Evolutionary conservation across 1,140 invertebrate genomes (phyloP).

Genomic region (Bombus pascuorum): DNA sequence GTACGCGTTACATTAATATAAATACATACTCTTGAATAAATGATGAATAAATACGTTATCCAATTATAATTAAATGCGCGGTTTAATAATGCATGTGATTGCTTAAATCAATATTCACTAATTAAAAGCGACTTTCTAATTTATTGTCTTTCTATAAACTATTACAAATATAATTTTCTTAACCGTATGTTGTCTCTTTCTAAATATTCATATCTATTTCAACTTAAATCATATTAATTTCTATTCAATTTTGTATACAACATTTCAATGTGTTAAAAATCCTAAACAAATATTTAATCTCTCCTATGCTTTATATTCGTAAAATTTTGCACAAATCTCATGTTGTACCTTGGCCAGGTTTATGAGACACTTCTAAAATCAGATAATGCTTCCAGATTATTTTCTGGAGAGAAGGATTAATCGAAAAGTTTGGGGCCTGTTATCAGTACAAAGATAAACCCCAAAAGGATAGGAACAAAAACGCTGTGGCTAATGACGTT

Average conservation of each 20-base stretch:
- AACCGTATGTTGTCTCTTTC: not conserved
- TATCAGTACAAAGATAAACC: constrained; percentile 55
- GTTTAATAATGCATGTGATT: not conserved
- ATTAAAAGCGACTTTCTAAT: not conserved
- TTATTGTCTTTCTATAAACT: not conserved
- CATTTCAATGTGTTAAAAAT: no score
- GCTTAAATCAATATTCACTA: not conserved
- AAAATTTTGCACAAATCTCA: no score
- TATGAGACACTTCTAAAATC: constrained; percentile 1
- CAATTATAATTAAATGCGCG: not conserved
- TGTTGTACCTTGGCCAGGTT: no score
- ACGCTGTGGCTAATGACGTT: constrained; percentile 74
- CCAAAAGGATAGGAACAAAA: constrained; percentile 57
- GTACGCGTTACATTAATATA: not conserved
- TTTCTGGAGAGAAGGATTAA: constrained; percentile 53
- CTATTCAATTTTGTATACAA: no score
- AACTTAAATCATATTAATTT: no score
- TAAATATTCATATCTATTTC: no score
- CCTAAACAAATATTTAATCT: no score
- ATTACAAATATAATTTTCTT: not conserved
- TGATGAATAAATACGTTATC: not conserved
- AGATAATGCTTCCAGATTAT: constrained; percentile 42
- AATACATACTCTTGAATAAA: not conserved
- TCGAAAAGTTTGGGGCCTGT: constrained; percentile 25
- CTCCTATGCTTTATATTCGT: no score